Percentiles rank a stretch among this genome's conserved stretches.
Conservation (phyloP, 2,888 invertebrate genomes). For the Xanthia icteritia region DNA sequence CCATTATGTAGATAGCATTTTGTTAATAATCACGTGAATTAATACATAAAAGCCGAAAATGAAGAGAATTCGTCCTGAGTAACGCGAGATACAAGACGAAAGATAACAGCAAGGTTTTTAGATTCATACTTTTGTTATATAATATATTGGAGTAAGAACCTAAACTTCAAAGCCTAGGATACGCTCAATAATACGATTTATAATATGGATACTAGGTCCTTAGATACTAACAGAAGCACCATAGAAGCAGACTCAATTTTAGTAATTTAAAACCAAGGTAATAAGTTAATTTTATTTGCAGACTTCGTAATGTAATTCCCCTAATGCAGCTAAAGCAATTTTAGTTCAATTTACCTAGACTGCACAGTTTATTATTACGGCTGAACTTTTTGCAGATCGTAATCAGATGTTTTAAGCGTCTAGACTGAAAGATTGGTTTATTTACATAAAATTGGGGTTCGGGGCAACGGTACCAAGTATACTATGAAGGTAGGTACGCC, state of each 20-base stretch:
- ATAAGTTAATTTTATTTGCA: background rate
- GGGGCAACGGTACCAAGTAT: conserved; percentile 20
- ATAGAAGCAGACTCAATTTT: background rate
- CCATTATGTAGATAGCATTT: background rate
- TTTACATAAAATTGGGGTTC: conserved; percentile 53
- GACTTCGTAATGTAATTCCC: background rate
- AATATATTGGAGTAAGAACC: background rate
- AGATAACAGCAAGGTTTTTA: no score
- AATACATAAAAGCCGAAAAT: no score
- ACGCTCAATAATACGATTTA: background rate
- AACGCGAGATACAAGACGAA: background rate
- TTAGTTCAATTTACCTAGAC: conserved; percentile 23
- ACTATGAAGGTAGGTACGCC: background rate
- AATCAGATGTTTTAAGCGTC: conserved; percentile 53
- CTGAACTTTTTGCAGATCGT: conserved; percentile 46
- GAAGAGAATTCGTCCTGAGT: background rate
- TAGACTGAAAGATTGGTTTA: conserved; percentile 45
- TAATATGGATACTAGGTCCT: background rate
- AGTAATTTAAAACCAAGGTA: background rate
- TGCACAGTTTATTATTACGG: conserved; percentile 31
- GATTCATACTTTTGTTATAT: background rate
- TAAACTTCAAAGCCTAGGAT: background rate
- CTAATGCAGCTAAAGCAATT: conserved; percentile 38
- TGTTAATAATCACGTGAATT: background rate
- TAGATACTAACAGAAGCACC: background rate